Percentiles rank a stretch among this genome's conserved stretches.
phyloP scores from a whole-genome alignment of 2,113 vertebrate genomes.

The Columba livia region DNA sequence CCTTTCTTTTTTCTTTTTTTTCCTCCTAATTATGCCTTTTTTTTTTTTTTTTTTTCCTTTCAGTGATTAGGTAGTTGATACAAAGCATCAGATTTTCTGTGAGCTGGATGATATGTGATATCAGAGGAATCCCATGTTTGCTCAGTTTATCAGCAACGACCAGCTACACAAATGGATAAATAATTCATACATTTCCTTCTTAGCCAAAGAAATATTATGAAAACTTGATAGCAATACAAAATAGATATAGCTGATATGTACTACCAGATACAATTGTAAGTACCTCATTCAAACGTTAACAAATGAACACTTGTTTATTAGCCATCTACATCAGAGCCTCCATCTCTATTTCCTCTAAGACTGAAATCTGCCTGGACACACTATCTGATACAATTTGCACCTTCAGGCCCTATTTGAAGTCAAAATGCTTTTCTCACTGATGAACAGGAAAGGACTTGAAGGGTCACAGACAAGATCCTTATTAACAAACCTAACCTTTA shows the following conservation, averaged over 20 bases:
- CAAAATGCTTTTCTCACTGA: not conserved
- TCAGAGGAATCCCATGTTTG: not conserved
- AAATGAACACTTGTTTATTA: not conserved
- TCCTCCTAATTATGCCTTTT: not conserved
- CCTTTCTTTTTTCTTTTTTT: not conserved
- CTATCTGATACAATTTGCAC: not conserved
- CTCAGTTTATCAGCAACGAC: not conserved
- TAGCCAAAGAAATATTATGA: not conserved
- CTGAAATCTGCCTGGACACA: not conserved
- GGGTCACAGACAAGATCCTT: not conserved
- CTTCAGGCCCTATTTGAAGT: not conserved
- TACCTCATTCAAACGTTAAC: not conserved
- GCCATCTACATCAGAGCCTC: not conserved
- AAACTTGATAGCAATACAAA: not conserved
- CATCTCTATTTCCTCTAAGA: not conserved
- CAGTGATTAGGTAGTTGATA: not conserved
- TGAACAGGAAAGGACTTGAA: not conserved
- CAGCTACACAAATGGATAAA: not conserved
- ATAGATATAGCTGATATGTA: not conserved
- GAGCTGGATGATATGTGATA: not conserved
- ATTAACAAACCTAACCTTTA: slow-evolving; percentile 16
- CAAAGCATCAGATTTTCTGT: not conserved
- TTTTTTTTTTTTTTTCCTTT: not conserved
- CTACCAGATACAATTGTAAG: not conserved
- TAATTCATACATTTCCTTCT: not conserved